These are phyloP conservation scores for Papilio machaon DNA, from an alignment of 1,140 invertebrate genomes.

Conservation along the genomic window DNA sequence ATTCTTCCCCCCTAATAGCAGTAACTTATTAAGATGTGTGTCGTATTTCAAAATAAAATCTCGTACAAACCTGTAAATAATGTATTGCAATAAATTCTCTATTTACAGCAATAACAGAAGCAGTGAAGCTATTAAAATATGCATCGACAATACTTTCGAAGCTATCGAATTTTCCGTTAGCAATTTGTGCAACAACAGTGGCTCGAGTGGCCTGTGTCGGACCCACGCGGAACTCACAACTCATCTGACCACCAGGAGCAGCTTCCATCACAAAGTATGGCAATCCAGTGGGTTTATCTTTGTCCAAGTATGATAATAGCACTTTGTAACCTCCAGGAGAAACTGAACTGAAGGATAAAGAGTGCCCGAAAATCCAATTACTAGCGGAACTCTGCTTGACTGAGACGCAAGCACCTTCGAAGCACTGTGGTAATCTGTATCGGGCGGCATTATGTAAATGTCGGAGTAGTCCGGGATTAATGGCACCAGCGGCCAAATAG, in stretches of 20 bases:
- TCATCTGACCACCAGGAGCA: constrained; percentile 75
- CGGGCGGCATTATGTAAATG: constrained; percentile 73
- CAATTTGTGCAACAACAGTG: constrained; percentile 69
- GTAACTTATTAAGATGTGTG: neutral
- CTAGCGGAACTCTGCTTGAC: constrained; percentile 63
- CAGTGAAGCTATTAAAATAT: constrained; percentile 67
- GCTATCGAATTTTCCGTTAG: constrained; percentile 69
- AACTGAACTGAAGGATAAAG: constrained; percentile 72
- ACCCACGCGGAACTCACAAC: constrained; percentile 70
- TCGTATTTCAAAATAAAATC: neutral
- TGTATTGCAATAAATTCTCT: constrained; percentile 74
- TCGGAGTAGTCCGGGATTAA: constrained; percentile 68
- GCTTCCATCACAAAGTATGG: constrained; percentile 78
- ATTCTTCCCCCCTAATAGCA: no score
- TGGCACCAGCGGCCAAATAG: constrained; percentile 55
- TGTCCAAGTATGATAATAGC: constrained; percentile 69
- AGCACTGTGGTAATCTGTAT: constrained; percentile 72
- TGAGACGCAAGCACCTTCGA: constrained; percentile 69
- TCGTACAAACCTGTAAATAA: constrained; percentile 64
- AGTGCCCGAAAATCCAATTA: constrained; percentile 74
- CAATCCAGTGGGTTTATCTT: constrained; percentile 54
- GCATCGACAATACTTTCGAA: constrained; percentile 75
- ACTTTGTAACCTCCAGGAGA: constrained; percentile 75
- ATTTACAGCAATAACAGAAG: constrained; percentile 73
- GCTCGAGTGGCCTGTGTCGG: constrained; percentile 65